These are phyloP conservation scores for Neodiprion fabricii DNA, from an alignment of 1,140 invertebrate genomes.

Conservation along the genomic window DNA sequence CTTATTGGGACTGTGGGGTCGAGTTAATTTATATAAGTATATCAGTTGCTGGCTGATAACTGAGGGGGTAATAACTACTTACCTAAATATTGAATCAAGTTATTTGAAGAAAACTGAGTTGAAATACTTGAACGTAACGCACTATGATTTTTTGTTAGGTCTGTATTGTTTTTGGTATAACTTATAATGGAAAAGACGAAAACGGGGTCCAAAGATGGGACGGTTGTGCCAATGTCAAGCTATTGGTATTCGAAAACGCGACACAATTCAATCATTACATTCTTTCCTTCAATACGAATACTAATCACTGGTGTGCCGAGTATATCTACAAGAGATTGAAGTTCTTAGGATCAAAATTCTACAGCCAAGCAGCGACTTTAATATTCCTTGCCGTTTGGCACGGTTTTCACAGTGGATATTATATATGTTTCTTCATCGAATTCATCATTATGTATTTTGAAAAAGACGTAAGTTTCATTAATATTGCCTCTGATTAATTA, in stretches of 20 bases:
- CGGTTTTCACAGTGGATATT: conserved; percentile 90
- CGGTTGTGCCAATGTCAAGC: conserved; percentile 85
- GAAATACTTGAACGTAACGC: conserved; percentile 9
- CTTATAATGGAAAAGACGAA: conserved; percentile 78
- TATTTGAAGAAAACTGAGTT: conserved; percentile 13
- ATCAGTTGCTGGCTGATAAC: conserved; percentile 90
- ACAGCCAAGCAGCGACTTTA: conserved; percentile 83
- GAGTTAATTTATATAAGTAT: conserved; percentile 87
- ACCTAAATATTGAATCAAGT: conserved; percentile 22
- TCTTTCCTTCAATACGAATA: conserved; percentile 90
- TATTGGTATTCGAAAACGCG: conserved; percentile 78
- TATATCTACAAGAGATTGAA: conserved; percentile 93
- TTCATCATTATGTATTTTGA: conserved; percentile 89
- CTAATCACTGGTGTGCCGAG: conserved; percentile 89
- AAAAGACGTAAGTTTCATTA: conserved; percentile 74
- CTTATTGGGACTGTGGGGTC: conserved; percentile 82
- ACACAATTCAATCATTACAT: conserved; percentile 86
- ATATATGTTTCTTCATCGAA: conserved; percentile 90
- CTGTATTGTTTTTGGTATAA: conserved; percentile 73
- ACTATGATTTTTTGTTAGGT: conserved; percentile 53
- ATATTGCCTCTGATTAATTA: not conserved
- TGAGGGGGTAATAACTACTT: conserved; percentile 74
- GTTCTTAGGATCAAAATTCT: conserved; percentile 85
- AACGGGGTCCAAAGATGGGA: conserved; percentile 76
- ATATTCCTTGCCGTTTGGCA: conserved; percentile 93